These are phyloP conservation scores for Nicator chloris DNA, from an alignment of 2,113 vertebrate genomes.

Conservation along the genomic window DNA sequence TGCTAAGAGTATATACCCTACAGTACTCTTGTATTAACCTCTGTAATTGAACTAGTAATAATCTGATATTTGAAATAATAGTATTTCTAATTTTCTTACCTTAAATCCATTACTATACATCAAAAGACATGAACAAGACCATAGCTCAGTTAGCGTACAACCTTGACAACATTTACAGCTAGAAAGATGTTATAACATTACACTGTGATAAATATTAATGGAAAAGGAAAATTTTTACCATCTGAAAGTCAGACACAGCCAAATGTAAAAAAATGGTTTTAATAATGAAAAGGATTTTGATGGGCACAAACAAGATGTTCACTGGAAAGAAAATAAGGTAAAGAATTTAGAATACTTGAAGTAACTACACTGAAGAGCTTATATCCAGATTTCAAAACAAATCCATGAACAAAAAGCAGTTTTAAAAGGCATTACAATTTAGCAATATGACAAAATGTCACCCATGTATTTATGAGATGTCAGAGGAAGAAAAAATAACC, in stretches of 20 bases:
- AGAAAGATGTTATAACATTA: not conserved
- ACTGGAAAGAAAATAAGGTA: not conserved
- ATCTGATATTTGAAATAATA: not conserved
- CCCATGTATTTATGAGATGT: not conserved
- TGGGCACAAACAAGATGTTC: not conserved
- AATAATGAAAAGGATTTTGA: not conserved
- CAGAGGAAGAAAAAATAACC: not conserved
- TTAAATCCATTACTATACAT: not conserved
- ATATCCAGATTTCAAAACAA: not conserved
- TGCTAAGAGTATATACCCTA: not conserved
- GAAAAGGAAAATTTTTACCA: not conserved
- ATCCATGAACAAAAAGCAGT: not conserved
- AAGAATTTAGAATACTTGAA: not conserved
- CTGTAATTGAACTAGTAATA: not conserved
- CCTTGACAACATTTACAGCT: not conserved
- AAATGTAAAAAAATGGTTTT: not conserved
- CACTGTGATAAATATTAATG: not conserved
- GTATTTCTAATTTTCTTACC: not conserved
- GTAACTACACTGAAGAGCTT: not conserved
- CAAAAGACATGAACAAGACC: not conserved
- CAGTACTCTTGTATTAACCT: not conserved
- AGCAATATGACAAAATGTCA: not conserved
- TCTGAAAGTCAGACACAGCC: not conserved
- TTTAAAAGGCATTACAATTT: not conserved
- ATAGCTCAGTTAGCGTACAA: not conserved